Evolutionary conservation across 2,113 vertebrate genomes (phyloP).

Genomic region (Furnarius figulus): DNA sequence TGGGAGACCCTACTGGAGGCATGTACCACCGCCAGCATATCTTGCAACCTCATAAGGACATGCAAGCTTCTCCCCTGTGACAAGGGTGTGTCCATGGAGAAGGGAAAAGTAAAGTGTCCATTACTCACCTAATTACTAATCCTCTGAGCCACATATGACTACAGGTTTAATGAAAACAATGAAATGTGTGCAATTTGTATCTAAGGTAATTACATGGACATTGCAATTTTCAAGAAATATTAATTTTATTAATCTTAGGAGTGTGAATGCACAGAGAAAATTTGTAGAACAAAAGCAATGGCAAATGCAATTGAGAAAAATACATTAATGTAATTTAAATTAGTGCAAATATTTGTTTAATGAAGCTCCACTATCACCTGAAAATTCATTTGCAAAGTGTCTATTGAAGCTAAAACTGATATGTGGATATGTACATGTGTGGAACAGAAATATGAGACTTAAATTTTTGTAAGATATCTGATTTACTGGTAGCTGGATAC

Average conservation of each 20-base stretch:
- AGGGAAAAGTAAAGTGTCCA: not conserved
- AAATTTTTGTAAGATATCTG: not conserved
- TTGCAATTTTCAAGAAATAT: not conserved
- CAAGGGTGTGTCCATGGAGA: no score
- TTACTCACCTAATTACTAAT: slow-evolving; percentile 17
- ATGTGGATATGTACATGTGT: not conserved
- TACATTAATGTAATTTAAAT: not conserved
- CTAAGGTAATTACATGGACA: not conserved
- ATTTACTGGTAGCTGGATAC: not conserved
- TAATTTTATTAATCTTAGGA: slow-evolving; percentile 7
- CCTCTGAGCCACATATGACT: not conserved
- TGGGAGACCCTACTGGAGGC: no score
- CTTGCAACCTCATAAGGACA: no score
- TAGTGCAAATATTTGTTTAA: not conserved
- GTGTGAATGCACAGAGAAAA: not conserved
- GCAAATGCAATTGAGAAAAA: not conserved
- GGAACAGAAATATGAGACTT: not conserved
- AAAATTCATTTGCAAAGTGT: not conserved
- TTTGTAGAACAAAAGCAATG: not conserved
- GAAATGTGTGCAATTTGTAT: not conserved
- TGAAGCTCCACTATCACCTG: not conserved
- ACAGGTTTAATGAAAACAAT: not conserved
- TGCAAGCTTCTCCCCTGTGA: no score
- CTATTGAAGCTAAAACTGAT: not conserved
- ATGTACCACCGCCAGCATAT: no score